Conservation (phyloP, 2,888 invertebrate species). For the Eupelmus urozonus region DNA sequence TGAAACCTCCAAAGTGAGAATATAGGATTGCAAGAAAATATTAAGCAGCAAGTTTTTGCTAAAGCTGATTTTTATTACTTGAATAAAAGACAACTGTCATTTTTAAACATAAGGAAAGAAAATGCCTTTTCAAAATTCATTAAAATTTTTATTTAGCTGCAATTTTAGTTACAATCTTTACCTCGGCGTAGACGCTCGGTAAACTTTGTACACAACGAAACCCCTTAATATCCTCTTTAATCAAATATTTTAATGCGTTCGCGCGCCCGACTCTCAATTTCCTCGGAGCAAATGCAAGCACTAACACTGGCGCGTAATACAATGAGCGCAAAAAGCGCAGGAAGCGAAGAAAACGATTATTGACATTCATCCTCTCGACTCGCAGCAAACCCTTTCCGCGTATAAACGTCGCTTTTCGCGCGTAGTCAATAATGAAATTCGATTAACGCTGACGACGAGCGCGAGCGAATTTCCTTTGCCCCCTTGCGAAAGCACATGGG, state of each 20-base stretch:
- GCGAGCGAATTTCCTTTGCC: conserved; percentile 43
- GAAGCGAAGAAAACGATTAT: conserved; percentile 56
- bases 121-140: too few species aligned
- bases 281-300: conserved; percentile 30
- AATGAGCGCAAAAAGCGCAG: conserved; percentile 39
- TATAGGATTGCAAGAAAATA: too few species aligned
- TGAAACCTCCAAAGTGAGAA: too few species aligned
- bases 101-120: too few species aligned
- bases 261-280: conserved; percentile 34
- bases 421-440: conserved; percentile 51
- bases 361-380: conserved; percentile 50
- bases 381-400: conserved; percentile 41
- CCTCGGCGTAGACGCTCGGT: too few species aligned
- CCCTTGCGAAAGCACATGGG: background rate
- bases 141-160: too few species aligned
- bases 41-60: too few species aligned
- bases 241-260: conserved; percentile 29
- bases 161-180: too few species aligned
- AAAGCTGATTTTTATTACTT: too few species aligned
- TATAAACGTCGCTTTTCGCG: conserved; percentile 20
- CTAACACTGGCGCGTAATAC: background rate
- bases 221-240: conserved; percentile 10
- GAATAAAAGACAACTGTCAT: too few species aligned
- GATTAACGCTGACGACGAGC: conserved; percentile 48
- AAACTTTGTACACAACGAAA: too few species aligned